Evolutionary conservation across 2,113 vertebrate species (phyloP), one percentile per base, ranked within the genome.

Genomic region (Herpailurus yagouaroundi): DNA sequence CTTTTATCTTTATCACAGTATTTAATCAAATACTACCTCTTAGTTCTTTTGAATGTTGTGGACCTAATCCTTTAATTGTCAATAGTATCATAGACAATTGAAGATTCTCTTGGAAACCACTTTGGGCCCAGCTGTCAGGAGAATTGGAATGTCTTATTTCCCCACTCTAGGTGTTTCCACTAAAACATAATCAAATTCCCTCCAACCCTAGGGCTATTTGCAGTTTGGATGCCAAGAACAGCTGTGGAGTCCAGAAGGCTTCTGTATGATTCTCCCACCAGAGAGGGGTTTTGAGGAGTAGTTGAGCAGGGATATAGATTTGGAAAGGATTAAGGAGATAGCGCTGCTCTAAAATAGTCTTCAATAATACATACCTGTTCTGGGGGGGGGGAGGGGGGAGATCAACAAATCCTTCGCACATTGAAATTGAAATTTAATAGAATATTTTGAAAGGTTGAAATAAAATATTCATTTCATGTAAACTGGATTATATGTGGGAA

Each of bases 71-170:
- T 89, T 91, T 71, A 85, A 77, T 66, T 83, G 29, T 87, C 55
- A 60, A 7, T 48, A 85, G 33, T 68, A 86, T 60, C 11, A 64
- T 2, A 45, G 64, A 69, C 13, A 73, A 74, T 25, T 63, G 84
- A 87, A 96, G 27, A 36, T 57, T 97, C 27, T 96, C 33, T 85
- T 91, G 57, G 77, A 81, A 93, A 64, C 27, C 79, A 29, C 57
- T 76, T 85, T 31, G 41, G 63, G 9, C 1, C 15, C n/a, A 91
- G 52, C 55, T 82, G 48, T 74, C 71, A 86, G 38, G 60, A 76
- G 21, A 81, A 27, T 1, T 50, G 31, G 52, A 76, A 68, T 77
- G 60, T 80, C 52, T 97, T 92, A 57, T 88, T 83, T 77, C 29
- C 55, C 5, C 1, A 27, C 41, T 93, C n/a, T 33, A 91, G 52